These are phyloP conservation scores for Phylloscopus trochiloides DNA, from an alignment of 2,113 vertebrate species.

Conservation along the genomic window DNA sequence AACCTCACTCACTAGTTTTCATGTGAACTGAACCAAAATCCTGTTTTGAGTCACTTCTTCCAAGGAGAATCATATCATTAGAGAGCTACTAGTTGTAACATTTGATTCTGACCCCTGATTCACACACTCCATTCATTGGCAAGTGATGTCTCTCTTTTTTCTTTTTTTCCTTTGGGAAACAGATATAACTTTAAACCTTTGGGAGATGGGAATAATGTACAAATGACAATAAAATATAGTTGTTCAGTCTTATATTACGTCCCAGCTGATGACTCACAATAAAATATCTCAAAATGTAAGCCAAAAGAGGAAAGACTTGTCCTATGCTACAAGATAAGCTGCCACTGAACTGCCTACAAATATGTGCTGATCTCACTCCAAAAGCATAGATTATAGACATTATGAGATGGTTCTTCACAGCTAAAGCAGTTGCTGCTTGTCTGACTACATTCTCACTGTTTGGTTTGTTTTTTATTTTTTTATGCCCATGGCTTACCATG, in stretches of 20 bases:
- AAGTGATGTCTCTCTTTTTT: background rate
- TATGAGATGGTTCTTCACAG: background rate
- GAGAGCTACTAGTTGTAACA: background rate
- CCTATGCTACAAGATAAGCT: background rate
- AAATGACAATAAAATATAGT: background rate
- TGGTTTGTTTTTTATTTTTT: background rate
- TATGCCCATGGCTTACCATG: background rate
- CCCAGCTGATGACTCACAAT: background rate
- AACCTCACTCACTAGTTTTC: background rate
- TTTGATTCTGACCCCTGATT: background rate
- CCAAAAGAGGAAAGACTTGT: background rate
- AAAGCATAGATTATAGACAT: background rate
- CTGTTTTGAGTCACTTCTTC: constrained; percentile 5
- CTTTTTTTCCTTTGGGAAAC: background rate
- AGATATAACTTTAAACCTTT: background rate
- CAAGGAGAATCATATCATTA: background rate
- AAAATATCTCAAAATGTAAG: background rate
- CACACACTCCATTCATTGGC: background rate
- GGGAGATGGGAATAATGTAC: background rate
- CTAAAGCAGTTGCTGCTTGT: background rate
- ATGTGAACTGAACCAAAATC: background rate
- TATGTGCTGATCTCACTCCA: background rate
- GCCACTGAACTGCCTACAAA: background rate
- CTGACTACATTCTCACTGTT: background rate
- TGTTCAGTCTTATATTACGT: background rate